Conservation (phyloP, 2,888 invertebrate species). For the Drosophila niveifrons region DNA sequence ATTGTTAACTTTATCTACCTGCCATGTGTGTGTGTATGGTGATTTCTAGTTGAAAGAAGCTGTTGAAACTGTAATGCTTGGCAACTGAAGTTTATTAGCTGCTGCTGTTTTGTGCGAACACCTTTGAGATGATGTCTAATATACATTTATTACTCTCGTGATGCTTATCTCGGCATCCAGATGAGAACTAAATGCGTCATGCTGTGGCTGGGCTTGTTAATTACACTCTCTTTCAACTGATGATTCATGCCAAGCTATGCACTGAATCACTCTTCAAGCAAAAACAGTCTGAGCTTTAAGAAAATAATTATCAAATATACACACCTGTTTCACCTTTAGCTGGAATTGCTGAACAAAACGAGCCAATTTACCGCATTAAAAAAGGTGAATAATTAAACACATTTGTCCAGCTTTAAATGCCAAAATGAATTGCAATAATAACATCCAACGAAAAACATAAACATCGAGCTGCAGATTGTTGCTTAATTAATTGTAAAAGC, state of each 20-base stretch:
- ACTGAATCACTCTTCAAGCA: not conserved
- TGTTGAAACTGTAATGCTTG: conserved; percentile 24
- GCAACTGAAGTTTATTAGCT: conserved; percentile 16
- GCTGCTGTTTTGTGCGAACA: not conserved
- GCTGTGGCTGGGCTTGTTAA: not conserved
- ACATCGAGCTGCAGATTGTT: conserved; percentile 41
- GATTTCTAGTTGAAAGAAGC: conserved; percentile 5
- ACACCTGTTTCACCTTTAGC: conserved; percentile 16
- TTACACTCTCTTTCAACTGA: not conserved
- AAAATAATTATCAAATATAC: conserved; percentile 6
- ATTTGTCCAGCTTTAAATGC: conserved; percentile 10
- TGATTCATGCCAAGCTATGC: not conserved
- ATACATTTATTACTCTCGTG: not conserved
- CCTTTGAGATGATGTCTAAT: not conserved
- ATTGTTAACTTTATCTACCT: conserved; percentile 6
- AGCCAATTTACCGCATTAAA: conserved; percentile 25
- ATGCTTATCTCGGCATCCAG: not conserved
- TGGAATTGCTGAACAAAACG: conserved; percentile 1
- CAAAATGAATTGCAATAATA: conserved; percentile 46
- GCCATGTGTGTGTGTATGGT: not conserved
- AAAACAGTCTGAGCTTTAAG: not conserved
- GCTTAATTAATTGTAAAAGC: conserved; percentile 48
- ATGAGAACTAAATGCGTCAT: not conserved
- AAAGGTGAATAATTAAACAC: conserved; percentile 23
- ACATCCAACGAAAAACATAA: conserved; percentile 27